phyloP scores from a whole-genome alignment of 2,113 vertebrate genomes.

The Chaetorhynchus papuensis region DNA sequence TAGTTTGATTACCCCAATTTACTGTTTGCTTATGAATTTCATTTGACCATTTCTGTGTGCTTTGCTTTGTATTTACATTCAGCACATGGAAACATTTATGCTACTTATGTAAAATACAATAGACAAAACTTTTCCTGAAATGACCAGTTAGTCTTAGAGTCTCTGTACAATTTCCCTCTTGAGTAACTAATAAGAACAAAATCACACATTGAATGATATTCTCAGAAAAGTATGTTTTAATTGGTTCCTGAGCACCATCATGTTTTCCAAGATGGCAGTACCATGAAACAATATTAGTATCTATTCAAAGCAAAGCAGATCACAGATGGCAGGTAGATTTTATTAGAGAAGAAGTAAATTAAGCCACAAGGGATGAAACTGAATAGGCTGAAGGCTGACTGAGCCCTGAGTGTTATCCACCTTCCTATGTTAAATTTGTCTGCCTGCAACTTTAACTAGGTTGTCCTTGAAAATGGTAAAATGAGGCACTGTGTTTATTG shows the following conservation, averaged over 20 bases:
- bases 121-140: background rate
- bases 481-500: background rate
- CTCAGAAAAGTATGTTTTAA: conserved; percentile 44
- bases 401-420: conserved; percentile 19
- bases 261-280: conserved; percentile 55
- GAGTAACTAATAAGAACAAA: conserved; percentile 53
- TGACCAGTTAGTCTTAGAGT: background rate
- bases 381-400: conserved; percentile 44
- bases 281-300: conserved; percentile 27
- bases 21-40: background rate
- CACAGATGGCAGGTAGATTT: conserved; percentile 66
- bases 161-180: conserved; percentile 14
- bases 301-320: conserved; percentile 60
- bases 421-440: conserved; percentile 23
- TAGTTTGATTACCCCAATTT: background rate
- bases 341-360: conserved; percentile 64
- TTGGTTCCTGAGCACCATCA: conserved; percentile 59
- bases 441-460: conserved; percentile 32
- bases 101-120: background rate
- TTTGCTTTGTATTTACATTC: background rate
- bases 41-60: background rate
- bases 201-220: conserved; percentile 39
- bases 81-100: background rate
- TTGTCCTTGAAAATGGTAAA: conserved; percentile 36
- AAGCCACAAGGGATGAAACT: conserved; percentile 61